Conservation (phyloP, 2,888 invertebrate species). For the Copidosoma aretas region DNA sequence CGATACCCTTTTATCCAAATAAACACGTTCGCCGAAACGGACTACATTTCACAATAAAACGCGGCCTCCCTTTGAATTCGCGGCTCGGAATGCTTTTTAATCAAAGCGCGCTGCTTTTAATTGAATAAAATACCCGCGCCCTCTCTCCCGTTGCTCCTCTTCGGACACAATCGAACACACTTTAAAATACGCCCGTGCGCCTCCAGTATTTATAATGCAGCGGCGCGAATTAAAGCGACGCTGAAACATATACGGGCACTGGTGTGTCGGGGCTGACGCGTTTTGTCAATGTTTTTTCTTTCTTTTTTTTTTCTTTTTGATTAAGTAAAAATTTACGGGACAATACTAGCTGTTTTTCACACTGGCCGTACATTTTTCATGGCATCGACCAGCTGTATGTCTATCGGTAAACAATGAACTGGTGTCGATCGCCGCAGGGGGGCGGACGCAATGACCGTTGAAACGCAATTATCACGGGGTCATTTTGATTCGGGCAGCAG, state of each 20-base stretch:
- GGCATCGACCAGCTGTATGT: too few species aligned
- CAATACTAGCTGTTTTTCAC: too few species aligned
- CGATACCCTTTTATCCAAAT: neutral
- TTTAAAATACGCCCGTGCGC: neutral
- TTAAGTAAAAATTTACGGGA: too few species aligned
- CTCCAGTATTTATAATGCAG: constrained; percentile 59
- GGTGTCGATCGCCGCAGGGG: too few species aligned
- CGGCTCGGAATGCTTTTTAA: constrained; percentile 1
- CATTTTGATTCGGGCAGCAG: too few species aligned
- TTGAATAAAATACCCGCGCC: constrained; percentile 1
- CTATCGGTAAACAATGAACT: too few species aligned
- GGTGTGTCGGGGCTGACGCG: constrained; percentile 43
- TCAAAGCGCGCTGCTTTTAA: constrained; percentile 5
- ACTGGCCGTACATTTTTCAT: too few species aligned
- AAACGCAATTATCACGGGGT: too few species aligned
- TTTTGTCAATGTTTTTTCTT: neutral
- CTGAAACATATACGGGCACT: constrained; percentile 57
- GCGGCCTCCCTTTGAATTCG: too few species aligned
- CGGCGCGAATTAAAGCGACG: constrained; percentile 61
- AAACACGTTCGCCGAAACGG: neutral
- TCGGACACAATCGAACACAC: neutral
- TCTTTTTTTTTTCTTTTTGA: constrained; percentile 1
- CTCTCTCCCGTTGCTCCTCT: neutral
- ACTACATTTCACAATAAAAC: neutral
- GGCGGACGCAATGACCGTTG: too few species aligned